These are phyloP conservation scores for Diplodus puntazzo DNA, from an alignment of 2,797 vertebrate species.

Conservation along the genomic window DNA sequence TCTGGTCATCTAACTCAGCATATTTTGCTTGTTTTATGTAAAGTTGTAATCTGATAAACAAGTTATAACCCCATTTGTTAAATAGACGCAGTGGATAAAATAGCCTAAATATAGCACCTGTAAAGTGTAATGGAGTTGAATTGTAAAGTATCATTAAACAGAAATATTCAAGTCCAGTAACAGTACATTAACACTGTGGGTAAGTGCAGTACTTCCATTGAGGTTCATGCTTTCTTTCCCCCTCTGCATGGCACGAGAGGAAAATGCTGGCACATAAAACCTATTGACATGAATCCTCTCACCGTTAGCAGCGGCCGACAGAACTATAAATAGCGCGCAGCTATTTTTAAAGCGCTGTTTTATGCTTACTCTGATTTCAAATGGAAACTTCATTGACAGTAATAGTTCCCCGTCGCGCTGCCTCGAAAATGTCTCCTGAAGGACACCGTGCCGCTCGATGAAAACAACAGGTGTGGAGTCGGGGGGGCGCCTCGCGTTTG, in stretches of 20 bases:
- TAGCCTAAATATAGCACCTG: not conserved
- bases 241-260: not conserved
- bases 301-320: not conserved
- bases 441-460: slow-evolving; percentile 34
- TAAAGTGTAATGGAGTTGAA: not conserved
- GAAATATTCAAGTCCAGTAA: not conserved
- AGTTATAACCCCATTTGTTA: not conserved
- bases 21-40: not conserved
- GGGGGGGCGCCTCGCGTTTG: slow-evolving; percentile 30
- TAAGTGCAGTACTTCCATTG: not conserved
- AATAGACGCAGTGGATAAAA: not conserved
- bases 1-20: not conserved
- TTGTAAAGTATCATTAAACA: not conserved
- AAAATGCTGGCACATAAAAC: not conserved
- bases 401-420: not conserved
- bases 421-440: slow-evolving; percentile 28
- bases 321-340: slow-evolving; percentile 18
- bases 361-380: slow-evolving; percentile 7
- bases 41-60: slow-evolving; percentile 1
- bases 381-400: slow-evolving; percentile 45
- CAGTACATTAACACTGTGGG: not conserved
- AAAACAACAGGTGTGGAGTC: slow-evolving; percentile 77
- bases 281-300: slow-evolving; percentile 16
- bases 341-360: slow-evolving; percentile 32
- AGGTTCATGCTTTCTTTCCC: not conserved